phyloP scores from a whole-genome alignment of 2,113 vertebrate genomes.

The Cavia porcellus region DNA sequence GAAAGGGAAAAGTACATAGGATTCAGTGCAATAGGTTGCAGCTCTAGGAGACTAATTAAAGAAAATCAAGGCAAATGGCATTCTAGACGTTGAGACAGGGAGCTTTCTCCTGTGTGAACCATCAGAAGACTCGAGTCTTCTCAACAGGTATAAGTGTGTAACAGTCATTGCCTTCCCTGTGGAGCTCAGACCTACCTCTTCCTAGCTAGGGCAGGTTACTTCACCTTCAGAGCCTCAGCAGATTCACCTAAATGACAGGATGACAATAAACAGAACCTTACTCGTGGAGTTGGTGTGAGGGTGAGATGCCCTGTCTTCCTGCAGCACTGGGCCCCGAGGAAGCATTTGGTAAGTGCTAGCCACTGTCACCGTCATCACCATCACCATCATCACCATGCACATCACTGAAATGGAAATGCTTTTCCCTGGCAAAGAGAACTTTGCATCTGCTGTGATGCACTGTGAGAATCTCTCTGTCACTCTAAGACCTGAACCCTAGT shows the following conservation, averaged over 20 bases:
- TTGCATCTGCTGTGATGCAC: background rate
- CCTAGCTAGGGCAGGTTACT: background rate
- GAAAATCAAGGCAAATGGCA: background rate
- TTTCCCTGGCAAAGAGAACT: background rate
- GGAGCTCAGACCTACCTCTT: background rate
- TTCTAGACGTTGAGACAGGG: background rate
- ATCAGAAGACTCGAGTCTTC: background rate
- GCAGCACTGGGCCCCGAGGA: background rate
- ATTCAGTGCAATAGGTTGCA: background rate
- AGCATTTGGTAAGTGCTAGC: constrained; percentile 49
- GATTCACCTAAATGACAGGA: constrained; percentile 11
- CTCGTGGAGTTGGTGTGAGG: background rate
- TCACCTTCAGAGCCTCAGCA: constrained; percentile 37
- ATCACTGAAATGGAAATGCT: background rate
- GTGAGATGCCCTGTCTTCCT: background rate
- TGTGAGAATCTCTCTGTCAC: background rate
- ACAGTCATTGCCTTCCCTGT: background rate
- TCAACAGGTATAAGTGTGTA: too few species aligned
- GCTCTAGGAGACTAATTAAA: background rate
- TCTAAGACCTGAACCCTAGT: background rate
- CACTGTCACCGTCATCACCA: background rate
- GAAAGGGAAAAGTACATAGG: background rate
- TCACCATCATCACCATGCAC: background rate
- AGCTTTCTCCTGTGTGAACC: background rate
- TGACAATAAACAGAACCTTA: constrained; percentile 8